Conservation (phyloP, 2,113 vertebrate species). For the Hymenochirus boettgeri region DNA sequence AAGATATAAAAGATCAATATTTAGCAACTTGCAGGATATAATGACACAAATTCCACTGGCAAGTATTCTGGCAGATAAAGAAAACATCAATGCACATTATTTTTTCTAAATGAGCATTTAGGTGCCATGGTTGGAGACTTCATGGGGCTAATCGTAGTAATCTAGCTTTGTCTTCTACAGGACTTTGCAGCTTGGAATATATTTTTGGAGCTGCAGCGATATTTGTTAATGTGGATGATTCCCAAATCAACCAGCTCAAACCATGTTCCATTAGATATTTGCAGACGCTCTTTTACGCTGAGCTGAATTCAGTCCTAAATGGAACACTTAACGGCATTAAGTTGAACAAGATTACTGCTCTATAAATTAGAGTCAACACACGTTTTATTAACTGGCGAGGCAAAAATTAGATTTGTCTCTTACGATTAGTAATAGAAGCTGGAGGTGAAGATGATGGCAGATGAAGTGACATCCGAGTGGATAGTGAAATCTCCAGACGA, state of each 20-base stretch:
- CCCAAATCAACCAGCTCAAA: background rate
- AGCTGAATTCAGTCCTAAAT: conserved; percentile 9
- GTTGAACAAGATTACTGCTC: conserved; percentile 21
- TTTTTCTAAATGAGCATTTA: background rate
- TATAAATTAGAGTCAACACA: background rate
- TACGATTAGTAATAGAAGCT: conserved; percentile 34
- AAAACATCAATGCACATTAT: background rate
- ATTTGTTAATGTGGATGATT: background rate
- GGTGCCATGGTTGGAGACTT: background rate
- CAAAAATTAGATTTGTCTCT: background rate
- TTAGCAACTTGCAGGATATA: conserved; percentile 6
- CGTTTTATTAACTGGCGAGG: background rate
- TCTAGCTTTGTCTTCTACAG: background rate
- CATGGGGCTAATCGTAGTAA: background rate
- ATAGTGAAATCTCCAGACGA: conserved; percentile 41
- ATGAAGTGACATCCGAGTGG: conserved; percentile 43
- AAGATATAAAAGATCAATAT: no score
- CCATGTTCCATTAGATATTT: background rate
- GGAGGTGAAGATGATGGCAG: conserved; percentile 30
- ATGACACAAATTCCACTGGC: background rate
- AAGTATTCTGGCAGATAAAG: conserved; percentile 13
- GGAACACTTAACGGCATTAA: conserved; percentile 37
- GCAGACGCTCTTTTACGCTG: background rate
- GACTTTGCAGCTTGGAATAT: background rate
- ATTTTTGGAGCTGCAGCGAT: background rate